Conservation (phyloP, 2,888 invertebrate genomes). For the Folsomia manolachei region DNA sequence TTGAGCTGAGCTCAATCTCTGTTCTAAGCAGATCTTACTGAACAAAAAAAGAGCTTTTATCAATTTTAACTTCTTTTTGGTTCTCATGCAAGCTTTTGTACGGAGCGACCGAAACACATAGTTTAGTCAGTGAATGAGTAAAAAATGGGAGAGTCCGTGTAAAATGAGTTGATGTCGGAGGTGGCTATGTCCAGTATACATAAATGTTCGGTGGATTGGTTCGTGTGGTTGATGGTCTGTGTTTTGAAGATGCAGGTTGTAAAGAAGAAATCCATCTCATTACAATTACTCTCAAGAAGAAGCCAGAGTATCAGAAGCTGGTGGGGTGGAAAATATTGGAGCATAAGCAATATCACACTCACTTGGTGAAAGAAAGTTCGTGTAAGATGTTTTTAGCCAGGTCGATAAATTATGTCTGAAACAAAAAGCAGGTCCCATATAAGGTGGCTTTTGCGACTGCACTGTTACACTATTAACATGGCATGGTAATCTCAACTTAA, state of each 20-base stretch:
- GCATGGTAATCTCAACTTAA: not conserved
- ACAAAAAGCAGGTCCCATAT: not conserved
- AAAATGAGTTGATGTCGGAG: not conserved
- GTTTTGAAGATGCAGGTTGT: not conserved
- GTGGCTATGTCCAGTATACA: too few species aligned
- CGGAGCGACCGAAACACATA: too few species aligned
- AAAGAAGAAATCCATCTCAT: not conserved
- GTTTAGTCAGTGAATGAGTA: not conserved
- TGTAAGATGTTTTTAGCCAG: not conserved
- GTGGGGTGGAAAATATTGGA: conserved; percentile 4
- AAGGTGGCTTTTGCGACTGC: not conserved
- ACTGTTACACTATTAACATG: not conserved
- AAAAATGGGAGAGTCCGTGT: not conserved
- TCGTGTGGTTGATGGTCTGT: not conserved
- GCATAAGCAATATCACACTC: not conserved
- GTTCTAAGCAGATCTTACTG: not conserved
- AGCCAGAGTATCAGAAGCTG: not conserved
- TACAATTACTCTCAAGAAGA: too few species aligned
- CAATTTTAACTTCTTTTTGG: not conserved
- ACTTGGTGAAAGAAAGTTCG: conserved; percentile 4
- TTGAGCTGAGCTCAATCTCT: not conserved
- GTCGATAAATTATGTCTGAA: not conserved
- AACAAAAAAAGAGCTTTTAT: not conserved
- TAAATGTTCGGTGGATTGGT: not conserved
- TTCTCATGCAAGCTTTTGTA: not conserved